These are phyloP conservation scores for Centruroides sculpturatus DNA, from an alignment of 1,140 invertebrate genomes.

Conservation along the genomic window DNA sequence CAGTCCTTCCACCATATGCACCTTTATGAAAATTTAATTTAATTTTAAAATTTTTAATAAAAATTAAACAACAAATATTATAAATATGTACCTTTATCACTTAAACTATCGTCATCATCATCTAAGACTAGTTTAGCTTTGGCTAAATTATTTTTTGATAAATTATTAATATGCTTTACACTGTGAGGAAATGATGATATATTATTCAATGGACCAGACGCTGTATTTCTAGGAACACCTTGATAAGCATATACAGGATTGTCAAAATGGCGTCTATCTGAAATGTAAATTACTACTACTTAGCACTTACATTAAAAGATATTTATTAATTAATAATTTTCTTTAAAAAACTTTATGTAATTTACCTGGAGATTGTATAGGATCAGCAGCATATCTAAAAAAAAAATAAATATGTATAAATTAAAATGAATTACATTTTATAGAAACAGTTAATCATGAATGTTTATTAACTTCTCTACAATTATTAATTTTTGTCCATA, in stretches of 20 bases:
- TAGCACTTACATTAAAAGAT: too few species aligned
- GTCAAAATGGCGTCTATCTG: conserved; percentile 51
- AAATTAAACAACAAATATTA: not conserved
- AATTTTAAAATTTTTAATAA: too few species aligned
- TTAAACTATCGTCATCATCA: conserved; percentile 7
- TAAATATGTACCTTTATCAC: conserved; percentile 7
- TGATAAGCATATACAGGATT: conserved; percentile 79
- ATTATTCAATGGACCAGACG: conserved; percentile 39
- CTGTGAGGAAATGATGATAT: conserved; percentile 19
- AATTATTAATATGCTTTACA: conserved; percentile 15
- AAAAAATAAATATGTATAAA: too few species aligned
- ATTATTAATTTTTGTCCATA: too few species aligned
- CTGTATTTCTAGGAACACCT: conserved; percentile 39
- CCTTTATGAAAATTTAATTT: conserved; percentile 1
- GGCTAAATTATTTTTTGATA: conserved; percentile 11
- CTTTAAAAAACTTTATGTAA: too few species aligned
- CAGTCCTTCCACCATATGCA: conserved; percentile 12
- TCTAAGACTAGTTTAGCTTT: conserved; percentile 15
- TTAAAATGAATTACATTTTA: too few species aligned
- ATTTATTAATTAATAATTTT: too few species aligned
- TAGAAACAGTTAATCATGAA: too few species aligned
- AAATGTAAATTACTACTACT: too few species aligned
- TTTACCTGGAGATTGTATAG: conserved; percentile 13
- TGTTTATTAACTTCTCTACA: too few species aligned
- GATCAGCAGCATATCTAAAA: conserved; percentile 13